Conservation (phyloP, 2,113 vertebrate genomes). For the Hemibagrus wyckioides region DNA sequence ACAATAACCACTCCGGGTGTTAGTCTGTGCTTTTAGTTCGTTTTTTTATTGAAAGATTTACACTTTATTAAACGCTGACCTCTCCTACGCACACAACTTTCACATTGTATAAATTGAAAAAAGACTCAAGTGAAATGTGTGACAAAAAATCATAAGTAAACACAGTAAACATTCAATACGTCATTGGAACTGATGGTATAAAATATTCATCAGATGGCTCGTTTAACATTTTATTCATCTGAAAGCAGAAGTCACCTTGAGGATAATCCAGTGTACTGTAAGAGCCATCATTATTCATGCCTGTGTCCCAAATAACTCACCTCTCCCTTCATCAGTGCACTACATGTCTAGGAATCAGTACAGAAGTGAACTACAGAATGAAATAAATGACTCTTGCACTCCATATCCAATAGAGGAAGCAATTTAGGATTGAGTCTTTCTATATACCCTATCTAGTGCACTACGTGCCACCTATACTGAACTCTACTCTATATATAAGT, state of each 20-base stretch:
- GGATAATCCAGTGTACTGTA: background rate
- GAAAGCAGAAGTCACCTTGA: too few relatives aligned
- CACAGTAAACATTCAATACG: conserved; percentile 4
- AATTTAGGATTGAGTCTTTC: background rate
- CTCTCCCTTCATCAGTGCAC: background rate
- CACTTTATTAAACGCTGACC: background rate
- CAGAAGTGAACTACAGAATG: background rate
- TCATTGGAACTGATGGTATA: background rate
- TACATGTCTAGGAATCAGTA: background rate
- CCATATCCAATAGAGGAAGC: background rate
- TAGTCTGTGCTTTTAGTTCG: background rate
- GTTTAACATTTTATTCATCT: background rate
- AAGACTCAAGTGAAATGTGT: background rate
- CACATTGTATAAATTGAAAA: background rate
- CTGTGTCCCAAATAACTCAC: background rate
- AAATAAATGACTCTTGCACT: background rate
- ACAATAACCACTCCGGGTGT: background rate
- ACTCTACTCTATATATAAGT: background rate
- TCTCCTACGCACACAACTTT: background rate
- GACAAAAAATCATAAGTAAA: conserved; percentile 11
- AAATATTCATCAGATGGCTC: background rate
- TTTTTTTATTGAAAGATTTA: conserved; percentile 17
- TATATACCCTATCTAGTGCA: background rate
- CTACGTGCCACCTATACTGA: background rate
- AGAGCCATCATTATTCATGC: background rate